Conservation (phyloP, 2,113 vertebrate genomes). For the Mungos mungo region DNA sequence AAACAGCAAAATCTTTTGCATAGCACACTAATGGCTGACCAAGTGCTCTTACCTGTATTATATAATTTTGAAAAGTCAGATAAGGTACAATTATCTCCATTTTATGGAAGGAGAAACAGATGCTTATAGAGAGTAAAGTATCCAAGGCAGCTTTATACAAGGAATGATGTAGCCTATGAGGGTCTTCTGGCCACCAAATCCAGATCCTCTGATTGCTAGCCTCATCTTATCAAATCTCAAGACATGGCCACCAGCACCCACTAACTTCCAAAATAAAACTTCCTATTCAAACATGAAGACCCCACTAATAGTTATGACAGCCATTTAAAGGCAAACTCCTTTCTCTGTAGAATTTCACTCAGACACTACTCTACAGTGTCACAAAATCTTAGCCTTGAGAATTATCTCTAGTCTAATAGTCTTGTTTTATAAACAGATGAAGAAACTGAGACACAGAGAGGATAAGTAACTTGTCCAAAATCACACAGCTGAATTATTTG, state of each 20-base stretch:
- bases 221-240: neutral
- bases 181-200: neutral
- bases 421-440: neutral
- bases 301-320: neutral
- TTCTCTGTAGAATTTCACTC: slow-evolving; percentile 22
- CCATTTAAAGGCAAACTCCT: neutral
- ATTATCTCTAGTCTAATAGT: neutral
- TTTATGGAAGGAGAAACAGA: neutral
- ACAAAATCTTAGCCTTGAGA: slow-evolving; percentile 11
- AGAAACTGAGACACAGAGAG: neutral
- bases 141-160: neutral
- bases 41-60: neutral
- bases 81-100: neutral
- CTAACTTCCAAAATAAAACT: neutral
- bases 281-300: neutral
- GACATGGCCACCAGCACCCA: neutral
- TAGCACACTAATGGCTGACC: neutral
- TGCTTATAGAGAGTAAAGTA: neutral
- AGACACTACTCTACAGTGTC: neutral
- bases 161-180: neutral
- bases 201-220: neutral
- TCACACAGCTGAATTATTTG: neutral
- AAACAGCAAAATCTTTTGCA: neutral
- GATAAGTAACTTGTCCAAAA: neutral
- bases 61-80: neutral